A percentile compares a stretch with the other conserved stretches of the same genome.
phyloP scores from a whole-genome alignment of 2,888 invertebrate species.

The Leptopilina syphax region DNA sequence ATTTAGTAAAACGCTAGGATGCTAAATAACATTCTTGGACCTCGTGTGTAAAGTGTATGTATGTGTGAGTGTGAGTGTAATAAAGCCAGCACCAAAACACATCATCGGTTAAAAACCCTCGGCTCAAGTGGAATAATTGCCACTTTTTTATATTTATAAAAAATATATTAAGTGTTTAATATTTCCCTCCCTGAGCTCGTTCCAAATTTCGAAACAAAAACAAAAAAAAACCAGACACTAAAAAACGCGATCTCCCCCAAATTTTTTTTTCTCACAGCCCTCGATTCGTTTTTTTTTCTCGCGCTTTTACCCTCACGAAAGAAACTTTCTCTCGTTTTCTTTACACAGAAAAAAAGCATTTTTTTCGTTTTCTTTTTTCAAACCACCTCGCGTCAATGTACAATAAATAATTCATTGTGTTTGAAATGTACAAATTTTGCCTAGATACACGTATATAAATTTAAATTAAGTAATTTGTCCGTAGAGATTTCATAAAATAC shows the following conservation, averaged over 20 bases:
- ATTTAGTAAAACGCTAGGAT: conserved; percentile 71
- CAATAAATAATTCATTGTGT: conserved; percentile 74
- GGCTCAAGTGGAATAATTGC: conserved; percentile 64
- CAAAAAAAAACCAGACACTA: conserved; percentile 10
- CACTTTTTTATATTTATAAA: conserved; percentile 68
- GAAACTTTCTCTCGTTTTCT: conserved; percentile 14
- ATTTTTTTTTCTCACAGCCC: conserved; percentile 74
- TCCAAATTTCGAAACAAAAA: conserved; percentile 34
- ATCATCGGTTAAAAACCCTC: conserved; percentile 64
- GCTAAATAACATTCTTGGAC: conserved; percentile 76
- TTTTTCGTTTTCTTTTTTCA: conserved; percentile 38
- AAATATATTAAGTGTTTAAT: conserved; percentile 67
- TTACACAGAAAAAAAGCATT: conserved; percentile 8
- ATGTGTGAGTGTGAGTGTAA: too few relatives aligned
- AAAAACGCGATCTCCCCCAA: conserved; percentile 55
- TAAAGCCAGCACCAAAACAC: conserved; percentile 74
- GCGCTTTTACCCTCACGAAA: too few relatives aligned
- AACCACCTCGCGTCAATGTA: conserved; percentile 63
- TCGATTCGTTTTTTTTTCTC: conserved; percentile 64
- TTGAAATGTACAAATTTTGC: conserved; percentile 71
- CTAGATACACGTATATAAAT: conserved; percentile 38
- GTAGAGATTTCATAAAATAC: conserved; percentile 56
- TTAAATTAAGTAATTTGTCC: conserved; percentile 71
- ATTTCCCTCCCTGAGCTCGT: conserved; percentile 71
- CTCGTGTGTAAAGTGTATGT: conserved; percentile 64